Evolutionary conservation across 2,888 invertebrate genomes (phyloP).

Genomic region (Cheilosia pagana): DNA sequence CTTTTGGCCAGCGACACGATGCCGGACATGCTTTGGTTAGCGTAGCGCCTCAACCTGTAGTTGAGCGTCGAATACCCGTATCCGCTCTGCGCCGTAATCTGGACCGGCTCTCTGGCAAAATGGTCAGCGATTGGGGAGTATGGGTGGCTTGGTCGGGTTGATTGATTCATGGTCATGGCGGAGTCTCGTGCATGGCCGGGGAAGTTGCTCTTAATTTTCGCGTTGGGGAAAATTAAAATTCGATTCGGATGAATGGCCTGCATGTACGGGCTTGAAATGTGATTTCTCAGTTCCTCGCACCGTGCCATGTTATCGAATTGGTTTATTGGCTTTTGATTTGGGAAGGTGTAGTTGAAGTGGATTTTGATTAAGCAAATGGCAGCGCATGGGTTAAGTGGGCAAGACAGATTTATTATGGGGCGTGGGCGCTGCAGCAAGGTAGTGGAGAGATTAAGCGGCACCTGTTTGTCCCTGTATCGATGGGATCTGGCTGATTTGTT

Average conservation of each 20-base stretch:
- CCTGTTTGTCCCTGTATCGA: background rate
- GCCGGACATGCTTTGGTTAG: conserved; percentile 10
- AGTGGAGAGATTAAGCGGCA: background rate
- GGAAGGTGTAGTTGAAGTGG: conserved; percentile 3
- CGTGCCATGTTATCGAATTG: conserved; percentile 19
- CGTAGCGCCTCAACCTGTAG: conserved; percentile 36
- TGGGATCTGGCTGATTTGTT: too few relatives aligned
- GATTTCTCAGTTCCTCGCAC: background rate
- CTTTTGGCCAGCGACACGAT: conserved; percentile 32
- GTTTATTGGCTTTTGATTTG: conserved; percentile 38
- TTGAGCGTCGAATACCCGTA: background rate
- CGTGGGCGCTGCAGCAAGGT: background rate
- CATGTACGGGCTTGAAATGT: conserved; percentile 2
- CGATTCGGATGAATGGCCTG: conserved; percentile 20
- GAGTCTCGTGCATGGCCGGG: conserved; percentile 10
- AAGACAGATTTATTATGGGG: conserved; percentile 2
- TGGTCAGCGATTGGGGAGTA: conserved; percentile 11
- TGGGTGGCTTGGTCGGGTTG: conserved; percentile 33
- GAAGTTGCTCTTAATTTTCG: conserved; percentile 37
- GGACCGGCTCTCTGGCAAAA: background rate
- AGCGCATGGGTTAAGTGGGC: conserved; percentile 12
- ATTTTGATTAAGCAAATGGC: conserved; percentile 13
- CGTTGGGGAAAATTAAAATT: conserved; percentile 40
- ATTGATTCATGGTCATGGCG: conserved; percentile 52
- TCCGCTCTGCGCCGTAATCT: conserved; percentile 26